Evolutionary conservation across 2,113 vertebrate species (phyloP), one percentile per base, ranked within the genome.

Genomic region (Strix uralensis): DNA sequence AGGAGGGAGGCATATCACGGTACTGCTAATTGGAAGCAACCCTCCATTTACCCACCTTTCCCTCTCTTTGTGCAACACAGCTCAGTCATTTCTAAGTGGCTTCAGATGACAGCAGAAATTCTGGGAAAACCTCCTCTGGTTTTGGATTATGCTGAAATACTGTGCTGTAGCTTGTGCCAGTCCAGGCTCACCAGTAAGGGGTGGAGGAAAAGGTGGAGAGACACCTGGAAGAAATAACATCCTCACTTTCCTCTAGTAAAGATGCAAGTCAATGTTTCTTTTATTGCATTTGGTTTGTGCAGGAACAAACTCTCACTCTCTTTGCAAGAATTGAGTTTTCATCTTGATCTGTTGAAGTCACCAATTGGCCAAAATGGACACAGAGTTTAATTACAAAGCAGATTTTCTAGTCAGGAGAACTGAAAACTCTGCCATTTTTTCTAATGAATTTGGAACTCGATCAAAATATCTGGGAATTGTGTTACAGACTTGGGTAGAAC

Each of bases 241-340:
- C 7, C 4, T 54, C 20, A 74, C 4, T 15, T 54, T 78, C 30
- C 18, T 85, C 67, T 44, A 61, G 34, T 18, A 46, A 59, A 82
- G 14, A 22, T 67, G 4, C 4, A 54, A 77, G 15, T 20, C 7
- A 69, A 20, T 0, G 0, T 47, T 80, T 63, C 7, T 77, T 80
- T 90, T 78, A 58, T 46, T 81, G 13, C 8, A 8, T 80, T 92
- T 93, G 10, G 51, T 93, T 74, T 67, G 25, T 67, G 9, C 36
- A 51, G 17, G 17, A 73, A 30, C 15, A 81, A 83, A 70, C 2
- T 47, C 22, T 57, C 10, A 29, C 5, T 63, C 1, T 26, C 9
- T 87, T 81, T 42, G 9, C 14, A 78, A 49, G 52, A 81, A 81
- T 5, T 47, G 44, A 79, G 3, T 71, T 88, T 84, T 63, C 52